phyloP scores from a whole-genome alignment of 2,113 vertebrate genomes.

The Chitala chitala region DNA sequence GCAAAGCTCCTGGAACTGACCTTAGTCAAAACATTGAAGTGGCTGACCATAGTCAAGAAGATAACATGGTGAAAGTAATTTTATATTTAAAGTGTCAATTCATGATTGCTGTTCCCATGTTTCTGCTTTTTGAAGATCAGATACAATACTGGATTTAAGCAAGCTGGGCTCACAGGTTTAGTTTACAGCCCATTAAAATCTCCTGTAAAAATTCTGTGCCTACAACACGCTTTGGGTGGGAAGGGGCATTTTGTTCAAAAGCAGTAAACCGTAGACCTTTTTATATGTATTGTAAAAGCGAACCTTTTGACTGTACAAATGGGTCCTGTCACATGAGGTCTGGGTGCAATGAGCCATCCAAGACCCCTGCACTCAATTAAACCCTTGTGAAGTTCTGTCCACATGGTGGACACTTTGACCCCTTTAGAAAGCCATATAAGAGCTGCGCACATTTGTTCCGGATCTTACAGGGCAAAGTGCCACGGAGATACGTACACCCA shows the following conservation, averaged over 20 bases:
- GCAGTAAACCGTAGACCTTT: constrained; percentile 1
- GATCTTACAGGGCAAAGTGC: background rate
- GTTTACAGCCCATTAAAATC: background rate
- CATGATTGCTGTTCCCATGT: background rate
- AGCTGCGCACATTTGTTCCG: constrained; percentile 5
- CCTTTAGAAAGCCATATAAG: constrained; percentile 2
- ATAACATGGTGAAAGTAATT: background rate
- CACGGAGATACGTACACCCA: background rate
- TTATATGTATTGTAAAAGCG: background rate
- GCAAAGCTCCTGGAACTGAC: background rate
- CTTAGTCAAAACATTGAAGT: background rate
- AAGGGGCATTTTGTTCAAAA: background rate
- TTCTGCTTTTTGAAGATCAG: background rate
- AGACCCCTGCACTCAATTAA: constrained; percentile 4
- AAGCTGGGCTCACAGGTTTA: background rate
- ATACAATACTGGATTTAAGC: background rate
- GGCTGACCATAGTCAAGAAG: background rate
- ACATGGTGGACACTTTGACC: constrained; percentile 10
- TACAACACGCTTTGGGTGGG: background rate
- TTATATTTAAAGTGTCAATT: background rate
- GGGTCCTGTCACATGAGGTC: background rate
- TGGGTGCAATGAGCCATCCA: background rate
- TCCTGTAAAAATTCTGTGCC: constrained; percentile 3
- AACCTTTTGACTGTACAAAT: constrained; percentile 8
- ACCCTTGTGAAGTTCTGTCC: constrained; percentile 8